phyloP scores from a whole-genome alignment of 1,140 invertebrate genomes.

The Tetramorium parvispinum region DNA sequence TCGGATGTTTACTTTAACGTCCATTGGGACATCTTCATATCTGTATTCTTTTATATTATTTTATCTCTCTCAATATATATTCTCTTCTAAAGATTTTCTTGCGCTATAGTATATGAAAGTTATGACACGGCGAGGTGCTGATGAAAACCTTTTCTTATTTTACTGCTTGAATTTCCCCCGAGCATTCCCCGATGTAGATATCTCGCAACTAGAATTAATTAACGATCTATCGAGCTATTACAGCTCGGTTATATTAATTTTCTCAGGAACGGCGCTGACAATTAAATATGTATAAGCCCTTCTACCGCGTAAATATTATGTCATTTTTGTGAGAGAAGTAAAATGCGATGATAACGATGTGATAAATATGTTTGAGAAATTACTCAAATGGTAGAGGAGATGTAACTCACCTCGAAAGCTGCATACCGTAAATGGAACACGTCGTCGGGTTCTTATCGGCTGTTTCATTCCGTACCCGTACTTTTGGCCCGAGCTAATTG shows the following conservation, averaged over 20 bases:
- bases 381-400: slow-evolving; percentile 37
- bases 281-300: background rate
- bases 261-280: background rate
- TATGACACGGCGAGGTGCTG: background rate
- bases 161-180: slow-evolving; percentile 3
- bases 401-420: slow-evolving; percentile 38
- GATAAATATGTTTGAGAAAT: slow-evolving; percentile 54
- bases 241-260: background rate
- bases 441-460: slow-evolving; percentile 67
- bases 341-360: background rate
- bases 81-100: background rate
- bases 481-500: slow-evolving; percentile 70
- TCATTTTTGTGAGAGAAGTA: slow-evolving; percentile 16
- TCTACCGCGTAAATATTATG: background rate
- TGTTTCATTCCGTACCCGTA: slow-evolving; percentile 49
- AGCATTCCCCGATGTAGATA: slow-evolving; percentile 1
- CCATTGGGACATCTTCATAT: background rate
- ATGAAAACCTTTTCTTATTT: slow-evolving; percentile 32
- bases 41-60: background rate
- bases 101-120: background rate
- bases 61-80: background rate
- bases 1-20: background rate
- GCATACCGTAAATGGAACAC: slow-evolving; percentile 61
- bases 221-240: slow-evolving; percentile 19
- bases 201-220: slow-evolving; percentile 41